Evolutionary conservation across 2,797 vertebrate genomes (phyloP), one percentile per base, ranked within the genome.

Genomic region (Coccyzus lansbergi): DNA sequence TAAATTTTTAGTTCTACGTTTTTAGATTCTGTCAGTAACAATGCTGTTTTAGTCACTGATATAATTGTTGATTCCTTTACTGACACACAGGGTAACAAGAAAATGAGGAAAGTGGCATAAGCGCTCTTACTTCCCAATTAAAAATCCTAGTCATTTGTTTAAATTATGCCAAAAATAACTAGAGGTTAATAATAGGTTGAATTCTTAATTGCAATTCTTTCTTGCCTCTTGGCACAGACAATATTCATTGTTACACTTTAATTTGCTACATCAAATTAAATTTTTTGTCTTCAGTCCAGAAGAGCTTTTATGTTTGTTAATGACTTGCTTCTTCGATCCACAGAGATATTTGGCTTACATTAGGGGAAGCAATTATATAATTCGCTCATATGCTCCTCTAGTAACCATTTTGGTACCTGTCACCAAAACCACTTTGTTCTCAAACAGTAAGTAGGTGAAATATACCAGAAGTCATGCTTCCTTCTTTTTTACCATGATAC

Each of bases 221-320:
- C 55, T 83, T 91, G 65, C 40, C 76, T 89, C 68, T 83, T 93
- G 72, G 88, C 67, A 91, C 34, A 96, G 78, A 82, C 33, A 93
- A 60, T 86, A 94, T 76, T 93, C 51, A 94, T 86, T 94, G 83
- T 68, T 97, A 78, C 92, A 74, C 60, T 97, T 97, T 94, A 96
- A 95, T 96, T 97, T 97, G 72, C 69, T 94, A 88, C 60, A 88
- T 92, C 69, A 91, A 94, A 96, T 97, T 97, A 95, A 92, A 95
- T 84, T 90, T 83, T 86, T 93, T 92, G 58, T 95, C 81, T 96
- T 95, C 78, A 84, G 36, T 86, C 69, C 82, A 90, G 53, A 97
- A 86, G 6, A 31, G 16, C 86, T 83, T 93, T 92, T 93, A 83
- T 65, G 15, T 89, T 97, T 96, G 46, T 96, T 95, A 95, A 95